Percentiles rank a stretch among this genome's conserved stretches.
Evolutionary conservation across 2,113 vertebrate species (phyloP).

Genomic region (Macaca fascicularis): DNA sequence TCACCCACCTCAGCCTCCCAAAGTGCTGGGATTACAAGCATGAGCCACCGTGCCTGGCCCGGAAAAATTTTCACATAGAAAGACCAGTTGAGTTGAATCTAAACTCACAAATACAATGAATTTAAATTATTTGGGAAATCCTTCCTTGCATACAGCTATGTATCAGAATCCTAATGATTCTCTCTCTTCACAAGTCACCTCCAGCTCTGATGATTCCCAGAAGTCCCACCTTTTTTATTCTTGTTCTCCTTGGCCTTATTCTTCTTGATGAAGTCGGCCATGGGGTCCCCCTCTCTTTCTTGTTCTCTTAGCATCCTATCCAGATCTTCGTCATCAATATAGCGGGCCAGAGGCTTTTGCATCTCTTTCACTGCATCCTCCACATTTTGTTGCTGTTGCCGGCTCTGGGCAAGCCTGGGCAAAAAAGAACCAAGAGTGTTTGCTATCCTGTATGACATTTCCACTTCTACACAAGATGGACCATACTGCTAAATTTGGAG

Average conservation of each 20-base stretch:
- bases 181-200: not conserved
- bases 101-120: conserved; percentile 4
- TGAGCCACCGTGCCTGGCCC: too few species aligned
- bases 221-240: conserved; percentile 86
- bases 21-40: too few species aligned
- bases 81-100: not conserved
- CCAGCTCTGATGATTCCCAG: not conserved
- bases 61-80: not conserved
- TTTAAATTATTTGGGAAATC: too few species aligned
- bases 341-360: conserved; percentile 95
- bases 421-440: not conserved
- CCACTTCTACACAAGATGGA: not conserved
- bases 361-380: conserved; percentile 92
- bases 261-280: conserved; percentile 93
- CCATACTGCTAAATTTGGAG: not conserved
- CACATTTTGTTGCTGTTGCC: conserved; percentile 93
- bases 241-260: conserved; percentile 89
- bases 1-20: too few species aligned
- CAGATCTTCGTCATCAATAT: conserved; percentile 93
- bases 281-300: conserved; percentile 96
- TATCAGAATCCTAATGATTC: not conserved
- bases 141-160: not conserved
- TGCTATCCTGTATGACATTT: not conserved
- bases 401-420: conserved; percentile 90
- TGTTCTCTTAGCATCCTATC: conserved; percentile 95